Base-by-base conservation (phyloP, 2,797 vertebrate species). In the Heliangelus exortis region DNA sequence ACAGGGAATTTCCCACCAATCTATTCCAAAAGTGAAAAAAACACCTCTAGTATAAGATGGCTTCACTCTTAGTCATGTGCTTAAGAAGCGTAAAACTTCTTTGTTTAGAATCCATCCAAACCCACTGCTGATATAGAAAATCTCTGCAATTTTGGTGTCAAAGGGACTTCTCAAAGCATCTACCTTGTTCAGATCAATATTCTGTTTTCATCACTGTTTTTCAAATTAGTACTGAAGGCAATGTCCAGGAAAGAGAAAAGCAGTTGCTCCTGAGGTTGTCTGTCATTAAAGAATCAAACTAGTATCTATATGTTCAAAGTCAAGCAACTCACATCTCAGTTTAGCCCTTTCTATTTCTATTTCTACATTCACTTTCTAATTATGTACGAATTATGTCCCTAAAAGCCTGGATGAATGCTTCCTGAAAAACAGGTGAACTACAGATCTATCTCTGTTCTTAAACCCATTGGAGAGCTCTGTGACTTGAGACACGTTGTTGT, bases 1-100 rank as follows among this genome's bases (percentile, higher is more conserved):
- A 26, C 23, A 79, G 26, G 75, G 71, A 2, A 2, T 88, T 95
- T 93, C 84, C 84, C 75, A 89, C 31, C 47, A 55, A 55, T 67
- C 45, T 73, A n/a, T 84, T 93, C 63, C 90, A 74, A 89, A 90
- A 89, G 19, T 74, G 20, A 47, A 33, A 89, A 73, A 90, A 87
- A 3, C 8, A 5, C 9, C 67, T 93, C 12, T 59, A 45, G 33
- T 50, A 29, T 31, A 74, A 80, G 9, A 57, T 3, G 19, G 41
- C 33, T 92, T 84, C 23, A 75, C 17, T 92, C 50, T 67, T 86
- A 94, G 31, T 93, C 65, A 65, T 47, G 63, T 0, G 1, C 36
- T 79, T 57, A 61, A 89, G 57, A 71, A 90, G 92, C 31, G 8
- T 72, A 86, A 95, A 92, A 90, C 19, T 10, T 51, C n/a, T 83